A percentile compares a stretch with the other conserved stretches of the same genome.
phyloP scores from a whole-genome alignment of 2,797 vertebrate genomes.

The Meriones psammophilus region DNA sequence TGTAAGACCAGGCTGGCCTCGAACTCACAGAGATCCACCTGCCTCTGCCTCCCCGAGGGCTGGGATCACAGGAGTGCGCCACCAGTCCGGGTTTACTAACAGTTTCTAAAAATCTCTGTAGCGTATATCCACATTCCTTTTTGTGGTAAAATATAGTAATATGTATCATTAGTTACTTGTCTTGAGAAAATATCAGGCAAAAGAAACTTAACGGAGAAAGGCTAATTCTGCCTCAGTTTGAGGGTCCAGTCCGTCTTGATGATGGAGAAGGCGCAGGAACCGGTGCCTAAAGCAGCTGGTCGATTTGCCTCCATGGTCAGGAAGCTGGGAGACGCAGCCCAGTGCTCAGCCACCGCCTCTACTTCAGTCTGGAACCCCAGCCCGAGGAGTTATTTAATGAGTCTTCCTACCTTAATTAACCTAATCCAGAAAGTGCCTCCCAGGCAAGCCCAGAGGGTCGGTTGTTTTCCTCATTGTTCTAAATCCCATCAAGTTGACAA shows the following conservation, averaged over 20 bases:
- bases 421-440: background rate
- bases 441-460: background rate
- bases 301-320: too few relatives aligned
- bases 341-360: background rate
- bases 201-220: background rate
- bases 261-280: background rate
- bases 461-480: background rate
- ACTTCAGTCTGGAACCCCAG: too few relatives aligned
- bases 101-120: slow-evolving; percentile 49
- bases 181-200: background rate
- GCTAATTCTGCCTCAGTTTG: background rate
- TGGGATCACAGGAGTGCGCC: too few relatives aligned
- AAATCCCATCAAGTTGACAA: background rate
- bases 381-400: background rate
- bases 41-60: too few relatives aligned
- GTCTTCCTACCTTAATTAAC: background rate
- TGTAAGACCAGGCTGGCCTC: too few relatives aligned
- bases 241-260: background rate
- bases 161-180: background rate
- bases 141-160: background rate
- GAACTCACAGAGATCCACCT: too few relatives aligned
- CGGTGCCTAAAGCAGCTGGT: too few relatives aligned
- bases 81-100: too few relatives aligned
- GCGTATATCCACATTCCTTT: background rate
- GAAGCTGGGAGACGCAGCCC: background rate